Evolutionary conservation across 2,113 vertebrate species (phyloP), one percentile per base, ranked within the genome.

Genomic region (Aldabrachelys gigantea): DNA sequence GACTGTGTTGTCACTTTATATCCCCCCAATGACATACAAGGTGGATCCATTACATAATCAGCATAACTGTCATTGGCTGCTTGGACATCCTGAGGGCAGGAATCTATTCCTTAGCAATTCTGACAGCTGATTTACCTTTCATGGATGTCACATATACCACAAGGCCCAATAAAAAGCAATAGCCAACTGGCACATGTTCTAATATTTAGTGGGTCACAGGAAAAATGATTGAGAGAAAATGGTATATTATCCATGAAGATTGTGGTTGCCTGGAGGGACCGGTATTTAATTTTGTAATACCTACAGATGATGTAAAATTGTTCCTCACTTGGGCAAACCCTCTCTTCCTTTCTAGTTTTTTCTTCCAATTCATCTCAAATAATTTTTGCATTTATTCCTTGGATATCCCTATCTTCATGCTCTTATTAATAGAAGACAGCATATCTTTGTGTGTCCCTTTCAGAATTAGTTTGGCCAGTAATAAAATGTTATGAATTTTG

Each of bases 401-500:
- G 88, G 62, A 59, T 96, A 86, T 50, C 2, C 16, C 19, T 0
- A 1, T 86, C 84, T 91, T 90, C 19, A 41, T 82, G 8, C 29
- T 93, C 83, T 97, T 89, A 89, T 92, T 96, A 95, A 91, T 80
- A 91, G 95, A 94, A 91, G 54, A 91, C 89, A 89, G 41, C 87
- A 82, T 52, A 90, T 80, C 87, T 92, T 92, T 90, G 90, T 91
- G 90, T 96, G 90, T 94, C 92, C 82, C 65, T 85, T 95, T 95
- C 94, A 91, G 89, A 96, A 95, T 94, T 94, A 82, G 72, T 80
- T 92, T 98, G 98, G 84, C 91, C 97, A 96, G 47, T 87, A 96
- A 88, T 80, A 95, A 41, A 87, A 89, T 89, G 85, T 89, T 97
- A 96, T 93, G 91, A 97, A 97, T 97, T 98, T 95, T 96, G 93